A percentile compares a stretch with the other conserved stretches of the same genome.
Conservation (phyloP, 1,140 invertebrate species). For the Mactra quadrangularis region DNA sequence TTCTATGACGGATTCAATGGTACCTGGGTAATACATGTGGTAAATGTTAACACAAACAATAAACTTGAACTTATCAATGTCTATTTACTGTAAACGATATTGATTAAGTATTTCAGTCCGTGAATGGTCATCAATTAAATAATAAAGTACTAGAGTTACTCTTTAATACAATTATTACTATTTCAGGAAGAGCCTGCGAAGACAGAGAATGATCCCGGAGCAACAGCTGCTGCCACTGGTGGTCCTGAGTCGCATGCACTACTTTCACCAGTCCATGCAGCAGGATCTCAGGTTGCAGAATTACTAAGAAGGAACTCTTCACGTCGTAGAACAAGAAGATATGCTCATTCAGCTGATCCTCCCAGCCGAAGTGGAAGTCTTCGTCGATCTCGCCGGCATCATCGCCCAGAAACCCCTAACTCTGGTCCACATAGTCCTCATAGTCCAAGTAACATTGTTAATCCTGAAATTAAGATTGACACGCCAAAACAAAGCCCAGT, state of each 20-base stretch:
- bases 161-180: no score
- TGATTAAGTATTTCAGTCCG: no score
- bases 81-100: no score
- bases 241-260: conserved; percentile 15
- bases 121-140: no score
- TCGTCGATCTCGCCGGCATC: conserved; percentile 25
- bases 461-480: conserved; percentile 67
- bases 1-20: no score
- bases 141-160: no score
- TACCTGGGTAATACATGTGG: no score
- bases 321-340: conserved; percentile 12
- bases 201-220: conserved; percentile 29
- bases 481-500: conserved; percentile 68
- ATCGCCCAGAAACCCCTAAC: not conserved
- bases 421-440: conserved; percentile 60
- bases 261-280: conserved; percentile 46
- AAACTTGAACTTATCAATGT: no score
- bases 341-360: conserved; percentile 40
- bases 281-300: conserved; percentile 42
- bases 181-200: no score
- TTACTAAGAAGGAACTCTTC: conserved; percentile 55
- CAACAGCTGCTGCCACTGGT: conserved; percentile 9
- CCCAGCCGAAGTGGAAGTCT: conserved; percentile 57
- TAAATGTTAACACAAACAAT: no score
- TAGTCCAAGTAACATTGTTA: conserved; percentile 62